Evolutionary conservation across 2,888 invertebrate genomes (phyloP).

Genomic region (Alloscopus bannaensis): DNA sequence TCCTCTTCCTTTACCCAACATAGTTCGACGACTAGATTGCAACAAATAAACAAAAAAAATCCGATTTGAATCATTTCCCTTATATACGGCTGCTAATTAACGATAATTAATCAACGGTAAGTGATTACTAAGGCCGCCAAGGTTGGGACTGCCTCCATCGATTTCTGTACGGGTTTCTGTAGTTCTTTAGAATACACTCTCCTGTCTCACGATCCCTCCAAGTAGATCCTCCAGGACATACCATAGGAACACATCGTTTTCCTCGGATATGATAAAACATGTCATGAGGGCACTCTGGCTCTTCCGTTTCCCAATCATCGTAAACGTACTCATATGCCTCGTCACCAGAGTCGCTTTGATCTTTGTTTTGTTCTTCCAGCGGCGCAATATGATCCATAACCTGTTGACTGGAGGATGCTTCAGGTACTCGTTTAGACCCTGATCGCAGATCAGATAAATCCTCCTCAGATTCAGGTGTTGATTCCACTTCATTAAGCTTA

Average conservation of each 20-base stretch:
- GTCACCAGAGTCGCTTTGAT: slow-evolving; percentile 3
- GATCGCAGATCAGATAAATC: no score
- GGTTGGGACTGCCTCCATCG: slow-evolving; percentile 10
- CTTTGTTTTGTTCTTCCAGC: no score
- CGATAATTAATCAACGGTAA: not conserved
- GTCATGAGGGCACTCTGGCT: slow-evolving; percentile 31
- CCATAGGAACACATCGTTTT: slow-evolving; percentile 38
- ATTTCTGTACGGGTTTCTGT: slow-evolving; percentile 10
- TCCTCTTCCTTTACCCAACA: slow-evolving; percentile 5
- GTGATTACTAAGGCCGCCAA: slow-evolving; percentile 24
- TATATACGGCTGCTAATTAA: not conserved
- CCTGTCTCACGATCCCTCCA: slow-evolving; percentile 36
- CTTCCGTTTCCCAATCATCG: slow-evolving; percentile 37
- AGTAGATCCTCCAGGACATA: slow-evolving; percentile 34
- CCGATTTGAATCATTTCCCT: not conserved
- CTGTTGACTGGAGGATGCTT: no score
- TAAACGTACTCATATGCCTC: slow-evolving; percentile 34
- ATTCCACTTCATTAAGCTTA: not conserved
- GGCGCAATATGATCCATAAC: no score
- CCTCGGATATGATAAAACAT: slow-evolving; percentile 53
- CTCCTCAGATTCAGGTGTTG: no score
- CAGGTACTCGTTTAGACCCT: no score
- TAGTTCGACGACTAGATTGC: slow-evolving; percentile 8
- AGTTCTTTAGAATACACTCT: slow-evolving; percentile 33
- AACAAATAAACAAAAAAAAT: not conserved